phyloP scores from a whole-genome alignment of 1,140 invertebrate genomes.

The Potamilus streckersoni region DNA sequence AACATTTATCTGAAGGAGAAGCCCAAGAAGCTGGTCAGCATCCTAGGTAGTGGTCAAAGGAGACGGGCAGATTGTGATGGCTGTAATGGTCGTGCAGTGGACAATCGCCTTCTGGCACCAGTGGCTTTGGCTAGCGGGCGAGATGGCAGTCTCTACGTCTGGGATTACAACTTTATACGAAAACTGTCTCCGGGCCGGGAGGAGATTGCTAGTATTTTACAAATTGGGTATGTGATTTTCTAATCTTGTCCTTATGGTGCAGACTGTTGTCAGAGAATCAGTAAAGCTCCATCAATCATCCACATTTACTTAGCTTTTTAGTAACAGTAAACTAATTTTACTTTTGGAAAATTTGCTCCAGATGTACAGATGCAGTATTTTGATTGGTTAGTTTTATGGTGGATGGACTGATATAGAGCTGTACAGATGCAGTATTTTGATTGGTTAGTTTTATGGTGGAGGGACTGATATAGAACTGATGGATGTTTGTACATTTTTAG shows the following conservation, averaged over 20 bases:
- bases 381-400: no score
- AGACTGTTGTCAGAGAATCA: no score
- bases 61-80: constrained; percentile 76
- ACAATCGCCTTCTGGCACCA: constrained; percentile 88
- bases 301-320: no score
- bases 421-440: no score
- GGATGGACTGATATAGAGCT: no score
- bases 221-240: constrained; percentile 78
- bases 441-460: no score
- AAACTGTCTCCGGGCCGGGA: constrained; percentile 83
- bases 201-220: constrained; percentile 82
- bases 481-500: no score
- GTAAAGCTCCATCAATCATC: no score
- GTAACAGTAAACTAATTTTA: no score
- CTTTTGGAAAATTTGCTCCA: no score
- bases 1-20: constrained; percentile 96
- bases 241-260: neutral
- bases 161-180: constrained; percentile 95
- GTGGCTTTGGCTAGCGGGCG: constrained; percentile 90
- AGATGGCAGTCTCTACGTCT: constrained; percentile 95
- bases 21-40: constrained; percentile 89
- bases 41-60: constrained; percentile 92
- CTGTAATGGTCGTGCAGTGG: constrained; percentile 84
- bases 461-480: no score
- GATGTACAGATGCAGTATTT: no score